A percentile compares a stretch with the other conserved stretches of the same genome.
Conservation (phyloP, 2,888 invertebrate genomes). For the Sialis lutaria region DNA sequence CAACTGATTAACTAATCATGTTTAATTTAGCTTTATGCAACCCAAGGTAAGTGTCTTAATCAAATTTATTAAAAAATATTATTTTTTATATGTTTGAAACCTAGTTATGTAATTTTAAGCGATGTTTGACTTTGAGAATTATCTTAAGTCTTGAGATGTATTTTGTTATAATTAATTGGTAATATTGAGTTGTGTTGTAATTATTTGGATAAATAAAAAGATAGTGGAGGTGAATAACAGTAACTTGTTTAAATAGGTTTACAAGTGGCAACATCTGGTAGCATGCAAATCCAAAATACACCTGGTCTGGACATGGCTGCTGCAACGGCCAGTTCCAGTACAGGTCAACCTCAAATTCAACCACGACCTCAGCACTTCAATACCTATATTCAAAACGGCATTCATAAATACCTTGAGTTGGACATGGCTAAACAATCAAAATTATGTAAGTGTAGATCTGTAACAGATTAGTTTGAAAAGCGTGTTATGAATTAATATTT, state of each 20-base stretch:
- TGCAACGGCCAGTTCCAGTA: not conserved
- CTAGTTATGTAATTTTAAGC: too few relatives aligned
- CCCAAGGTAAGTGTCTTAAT: too few relatives aligned
- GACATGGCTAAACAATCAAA: constrained; percentile 19
- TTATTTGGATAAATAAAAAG: not conserved
- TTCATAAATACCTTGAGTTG: constrained; percentile 13
- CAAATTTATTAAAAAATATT: too few relatives aligned
- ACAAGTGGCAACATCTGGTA: constrained; percentile 22
- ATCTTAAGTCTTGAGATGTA: too few relatives aligned
- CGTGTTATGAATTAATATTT: too few relatives aligned
- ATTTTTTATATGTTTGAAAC: too few relatives aligned
- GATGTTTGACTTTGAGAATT: too few relatives aligned
- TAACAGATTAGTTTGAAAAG: too few relatives aligned
- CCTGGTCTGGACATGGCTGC: not conserved
- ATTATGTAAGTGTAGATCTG: constrained; percentile 14
- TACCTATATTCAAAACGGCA: constrained; percentile 26
- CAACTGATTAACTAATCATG: too few relatives aligned
- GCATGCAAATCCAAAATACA: constrained; percentile 12
- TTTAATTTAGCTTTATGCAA: too few relatives aligned
- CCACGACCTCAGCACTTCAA: constrained; percentile 1
- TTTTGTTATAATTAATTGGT: too few relatives aligned
- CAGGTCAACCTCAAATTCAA: not conserved
- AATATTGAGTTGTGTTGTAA: too few relatives aligned
- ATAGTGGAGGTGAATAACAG: not conserved
- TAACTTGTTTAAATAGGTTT: constrained; percentile 15